Percentiles rank a stretch among this genome's conserved stretches.
These are phyloP conservation scores for Cynaeus angustus DNA, from an alignment of 2,888 invertebrate species.

Conservation along the genomic window DNA sequence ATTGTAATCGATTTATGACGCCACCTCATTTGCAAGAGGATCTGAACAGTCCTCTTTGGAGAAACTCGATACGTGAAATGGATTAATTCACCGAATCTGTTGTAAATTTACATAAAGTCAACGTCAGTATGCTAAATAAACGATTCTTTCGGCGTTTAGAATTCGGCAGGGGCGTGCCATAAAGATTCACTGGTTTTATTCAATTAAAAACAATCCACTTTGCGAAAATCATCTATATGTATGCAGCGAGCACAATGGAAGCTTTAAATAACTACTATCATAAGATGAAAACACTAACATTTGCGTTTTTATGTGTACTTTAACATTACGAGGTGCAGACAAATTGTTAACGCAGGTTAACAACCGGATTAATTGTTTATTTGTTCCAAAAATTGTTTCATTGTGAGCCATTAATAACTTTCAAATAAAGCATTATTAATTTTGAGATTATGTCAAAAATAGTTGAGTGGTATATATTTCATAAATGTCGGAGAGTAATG, in stretches of 20 bases:
- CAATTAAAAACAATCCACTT: constrained; percentile 4
- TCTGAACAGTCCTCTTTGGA: constrained; percentile 20
- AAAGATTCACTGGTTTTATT: neutral
- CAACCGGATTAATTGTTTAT: no score
- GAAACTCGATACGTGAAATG: constrained; percentile 16
- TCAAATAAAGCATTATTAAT: neutral
- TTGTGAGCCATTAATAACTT: no score
- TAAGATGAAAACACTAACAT: no score
- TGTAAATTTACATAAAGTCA: constrained; percentile 18
- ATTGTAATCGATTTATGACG: constrained; percentile 36
- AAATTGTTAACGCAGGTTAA: no score
- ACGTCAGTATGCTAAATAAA: constrained; percentile 7
- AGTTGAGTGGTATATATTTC: neutral
- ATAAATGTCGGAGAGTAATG: neutral
- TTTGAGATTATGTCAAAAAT: constrained; percentile 1
- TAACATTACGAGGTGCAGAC: no score
- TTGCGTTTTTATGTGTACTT: no score
- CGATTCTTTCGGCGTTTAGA: constrained; percentile 2
- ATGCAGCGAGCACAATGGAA: no score
- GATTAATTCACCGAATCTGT: constrained; percentile 29
- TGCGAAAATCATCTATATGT: neutral
- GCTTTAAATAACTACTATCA: no score
- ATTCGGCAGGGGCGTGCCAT: neutral
- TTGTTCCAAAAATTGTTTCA: no score
- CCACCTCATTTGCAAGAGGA: constrained; percentile 35